phyloP scores from a whole-genome alignment of 2,888 invertebrate genomes.

The Spodoptera picta region DNA sequence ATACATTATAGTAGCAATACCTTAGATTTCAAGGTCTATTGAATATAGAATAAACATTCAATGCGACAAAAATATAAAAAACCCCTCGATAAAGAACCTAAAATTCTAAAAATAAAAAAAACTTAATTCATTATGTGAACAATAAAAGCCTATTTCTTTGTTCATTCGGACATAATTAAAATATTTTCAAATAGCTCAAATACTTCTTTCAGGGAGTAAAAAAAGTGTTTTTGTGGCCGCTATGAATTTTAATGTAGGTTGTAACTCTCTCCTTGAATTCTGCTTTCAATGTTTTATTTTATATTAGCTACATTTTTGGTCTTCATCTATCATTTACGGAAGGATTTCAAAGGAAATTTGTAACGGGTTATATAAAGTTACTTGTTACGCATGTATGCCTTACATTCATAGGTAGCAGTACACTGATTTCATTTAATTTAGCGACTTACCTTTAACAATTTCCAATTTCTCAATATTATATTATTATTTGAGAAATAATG shows the following conservation, averaged over 20 bases:
- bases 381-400: no score
- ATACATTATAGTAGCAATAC: not conserved
- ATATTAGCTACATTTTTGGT: slow-evolving; percentile 11
- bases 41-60: no score
- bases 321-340: slow-evolving; percentile 13
- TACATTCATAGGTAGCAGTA: no score
- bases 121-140: slow-evolving; percentile 5
- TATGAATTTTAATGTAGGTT: slow-evolving; percentile 45
- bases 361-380: no score
- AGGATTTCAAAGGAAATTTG: slow-evolving; percentile 11
- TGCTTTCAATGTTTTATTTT: slow-evolving; percentile 25
- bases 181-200: slow-evolving; percentile 29
- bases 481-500: no score
- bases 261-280: slow-evolving; percentile 36
- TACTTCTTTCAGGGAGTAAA: slow-evolving; percentile 16
- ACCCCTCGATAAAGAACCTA: no score
- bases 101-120: slow-evolving; percentile 2
- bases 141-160: slow-evolving; percentile 7
- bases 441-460: no score
- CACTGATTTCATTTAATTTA: no score
- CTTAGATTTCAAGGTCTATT: not conserved
- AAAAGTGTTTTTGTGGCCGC: slow-evolving; percentile 39
- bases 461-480: no score
- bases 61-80: no score
- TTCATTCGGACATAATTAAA: slow-evolving; percentile 27